phyloP scores from a whole-genome alignment of 1,140 invertebrate genomes.

The Drosophila santomea region DNA sequence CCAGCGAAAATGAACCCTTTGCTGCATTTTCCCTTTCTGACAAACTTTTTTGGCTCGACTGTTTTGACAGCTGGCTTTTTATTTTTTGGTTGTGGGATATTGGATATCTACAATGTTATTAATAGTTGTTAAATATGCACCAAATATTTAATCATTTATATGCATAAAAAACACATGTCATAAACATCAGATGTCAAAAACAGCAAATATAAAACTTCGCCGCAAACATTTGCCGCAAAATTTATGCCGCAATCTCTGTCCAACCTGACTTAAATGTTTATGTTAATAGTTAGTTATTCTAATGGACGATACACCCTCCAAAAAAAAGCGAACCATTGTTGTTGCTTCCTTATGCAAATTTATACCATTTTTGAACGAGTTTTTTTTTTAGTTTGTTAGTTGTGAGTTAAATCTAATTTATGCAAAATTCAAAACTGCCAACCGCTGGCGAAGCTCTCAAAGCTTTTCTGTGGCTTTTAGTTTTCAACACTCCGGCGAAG shows the following conservation, averaged over 20 bases:
- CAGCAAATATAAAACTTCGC: slow-evolving; percentile 38
- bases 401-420: slow-evolving; percentile 74
- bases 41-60: not conserved
- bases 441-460: slow-evolving; percentile 51
- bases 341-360: slow-evolving; percentile 55
- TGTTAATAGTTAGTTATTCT: slow-evolving; percentile 71
- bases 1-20: slow-evolving; percentile 1
- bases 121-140: slow-evolving; percentile 64
- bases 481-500: slow-evolving; percentile 45
- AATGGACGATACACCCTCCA: slow-evolving; percentile 42
- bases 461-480: slow-evolving; percentile 56
- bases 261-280: slow-evolving; percentile 66
- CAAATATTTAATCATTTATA: slow-evolving; percentile 43
- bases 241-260: slow-evolving; percentile 76
- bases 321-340: slow-evolving; percentile 19
- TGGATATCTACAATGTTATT: slow-evolving; percentile 24
- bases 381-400: slow-evolving; percentile 23
- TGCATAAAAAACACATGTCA: slow-evolving; percentile 31
- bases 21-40: not conserved
- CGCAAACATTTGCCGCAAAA: slow-evolving; percentile 66
- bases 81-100: not conserved
- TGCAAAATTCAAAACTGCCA: slow-evolving; percentile 67
- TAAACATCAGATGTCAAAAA: slow-evolving; percentile 52
- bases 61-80: slow-evolving; percentile 22
- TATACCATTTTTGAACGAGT: slow-evolving; percentile 45